A percentile compares a stretch with the other conserved stretches of the same genome.
Conservation (phyloP, 1,140 invertebrate species). For the Plodia interpunctella region DNA sequence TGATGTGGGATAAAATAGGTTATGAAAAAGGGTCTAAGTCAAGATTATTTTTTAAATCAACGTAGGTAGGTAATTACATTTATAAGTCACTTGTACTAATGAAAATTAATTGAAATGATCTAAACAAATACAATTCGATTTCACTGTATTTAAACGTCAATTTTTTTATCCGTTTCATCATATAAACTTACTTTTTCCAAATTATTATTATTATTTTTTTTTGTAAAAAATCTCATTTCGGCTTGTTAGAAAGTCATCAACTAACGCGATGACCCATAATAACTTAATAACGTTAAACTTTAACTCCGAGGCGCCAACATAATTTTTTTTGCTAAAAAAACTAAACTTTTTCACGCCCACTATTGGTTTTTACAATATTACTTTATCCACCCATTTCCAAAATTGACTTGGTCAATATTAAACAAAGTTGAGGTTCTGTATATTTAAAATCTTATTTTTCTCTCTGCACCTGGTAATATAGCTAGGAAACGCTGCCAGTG, state of each 20-base stretch:
- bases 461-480: too few species aligned
- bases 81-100: too few species aligned
- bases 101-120: too few species aligned
- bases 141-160: too few species aligned
- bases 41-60: too few species aligned
- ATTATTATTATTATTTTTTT: background rate
- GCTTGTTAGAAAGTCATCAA: background rate
- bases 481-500: too few species aligned
- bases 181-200: background rate
- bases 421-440: background rate
- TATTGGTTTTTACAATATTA: constrained; percentile 54
- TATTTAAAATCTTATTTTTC: too few species aligned
- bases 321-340: constrained; percentile 21
- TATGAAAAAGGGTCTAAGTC: too few species aligned
- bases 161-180: too few species aligned
- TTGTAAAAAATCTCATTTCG: background rate
- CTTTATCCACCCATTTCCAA: constrained; percentile 31
- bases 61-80: too few species aligned
- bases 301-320: background rate
- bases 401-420: background rate
- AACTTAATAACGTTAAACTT: constrained; percentile 3
- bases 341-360: constrained; percentile 39
- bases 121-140: too few species aligned
- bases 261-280: constrained; percentile 3
- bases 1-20: too few species aligned